Base-by-base conservation (phyloP, 2,797 vertebrate species). In the Onychomys arenicola region DNA sequence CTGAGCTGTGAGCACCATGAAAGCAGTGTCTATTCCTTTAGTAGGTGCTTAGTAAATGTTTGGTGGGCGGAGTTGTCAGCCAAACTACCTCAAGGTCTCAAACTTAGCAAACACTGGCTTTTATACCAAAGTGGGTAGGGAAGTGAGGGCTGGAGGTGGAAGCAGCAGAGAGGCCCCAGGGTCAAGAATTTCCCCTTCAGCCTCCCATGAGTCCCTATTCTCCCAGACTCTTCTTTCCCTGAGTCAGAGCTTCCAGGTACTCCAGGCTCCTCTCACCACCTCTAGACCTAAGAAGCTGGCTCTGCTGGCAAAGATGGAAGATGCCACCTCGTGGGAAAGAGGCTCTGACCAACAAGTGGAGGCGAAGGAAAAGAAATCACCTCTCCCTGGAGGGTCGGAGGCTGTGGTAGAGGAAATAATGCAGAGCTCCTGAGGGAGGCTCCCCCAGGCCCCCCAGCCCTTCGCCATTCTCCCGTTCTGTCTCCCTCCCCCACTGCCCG, bases 401-500 rank as follows among this genome's bases (percentile, higher is more conserved):
- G 90, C 75, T 71, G 92, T 17, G 37, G 61, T 5, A 29, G 91
- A 90, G 84, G 83, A 77, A 0, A 91, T 10, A 95, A 59, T 32
- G 71, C 89, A 52, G 84, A 84, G 90, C 14, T 55, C 82, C 90
- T 86, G 92, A 71, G 61, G 1, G 96, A 34, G 93, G 96, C 90
- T 43, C 81, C 69, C 27, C 10, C 2, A 2, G 21, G 25, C 5
- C 63, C 77, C 83, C 89, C 78, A 86, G 85, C 95, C 93, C 96
- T 43, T 59, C 96, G 11, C 61, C 59, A 0, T 69, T 1, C 0
- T 1, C 91, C 49, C 32, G 37, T 93, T 84, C 96, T 83, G 82
- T 93, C 80, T 90, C 97, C 96, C 87, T 95, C 94, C 95, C 97
- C 96, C 97, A 57, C 95, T 83, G 16, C 90, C 96, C 78, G 81